Percentiles rank a stretch among this genome's conserved stretches.
Conservation (phyloP, 92 coral and sea anemone species). For the Zoanthus solanderi region DNA sequence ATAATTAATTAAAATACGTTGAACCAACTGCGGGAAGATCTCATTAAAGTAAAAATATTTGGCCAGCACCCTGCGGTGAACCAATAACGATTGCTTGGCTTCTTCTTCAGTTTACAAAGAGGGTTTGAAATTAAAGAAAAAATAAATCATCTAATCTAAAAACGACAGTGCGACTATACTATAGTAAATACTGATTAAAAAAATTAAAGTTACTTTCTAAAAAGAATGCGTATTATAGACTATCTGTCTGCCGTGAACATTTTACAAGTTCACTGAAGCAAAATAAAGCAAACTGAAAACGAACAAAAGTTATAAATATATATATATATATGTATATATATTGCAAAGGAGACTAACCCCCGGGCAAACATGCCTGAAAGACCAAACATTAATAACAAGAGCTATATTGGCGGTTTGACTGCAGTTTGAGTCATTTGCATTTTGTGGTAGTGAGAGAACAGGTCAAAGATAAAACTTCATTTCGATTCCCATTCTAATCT, state of each 20-base stretch:
- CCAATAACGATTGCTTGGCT: slow-evolving; percentile 21
- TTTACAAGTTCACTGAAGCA: slow-evolving; percentile 44
- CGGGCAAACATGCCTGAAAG: slow-evolving; percentile 51
- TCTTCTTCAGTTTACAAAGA: neutral
- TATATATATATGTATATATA: neutral
- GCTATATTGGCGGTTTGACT: slow-evolving; percentile 36
- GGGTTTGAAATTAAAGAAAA: slow-evolving; percentile 17
- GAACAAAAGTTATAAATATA: slow-evolving; percentile 37
- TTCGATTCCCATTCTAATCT: neutral
- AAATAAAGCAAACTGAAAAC: neutral
- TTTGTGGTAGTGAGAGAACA: slow-evolving; percentile 31
- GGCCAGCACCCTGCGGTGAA: slow-evolving; percentile 31
- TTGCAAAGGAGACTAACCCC: slow-evolving; percentile 36
- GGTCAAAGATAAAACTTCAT: slow-evolving; percentile 26
- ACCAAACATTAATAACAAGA: slow-evolving; percentile 40
- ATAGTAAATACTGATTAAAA: neutral
- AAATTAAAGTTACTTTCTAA: neutral
- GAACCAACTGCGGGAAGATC: slow-evolving; percentile 38
- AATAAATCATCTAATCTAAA: neutral
- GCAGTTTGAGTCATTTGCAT: slow-evolving; percentile 36
- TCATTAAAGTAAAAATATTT: slow-evolving; percentile 44
- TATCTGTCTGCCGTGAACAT: neutral
- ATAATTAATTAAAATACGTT: slow-evolving; percentile 43
- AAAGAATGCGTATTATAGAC: neutral
- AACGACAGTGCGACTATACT: neutral